These are phyloP conservation scores for Pogonophryne albipinna DNA, from an alignment of 2,797 vertebrate species.

Conservation along the genomic window DNA sequence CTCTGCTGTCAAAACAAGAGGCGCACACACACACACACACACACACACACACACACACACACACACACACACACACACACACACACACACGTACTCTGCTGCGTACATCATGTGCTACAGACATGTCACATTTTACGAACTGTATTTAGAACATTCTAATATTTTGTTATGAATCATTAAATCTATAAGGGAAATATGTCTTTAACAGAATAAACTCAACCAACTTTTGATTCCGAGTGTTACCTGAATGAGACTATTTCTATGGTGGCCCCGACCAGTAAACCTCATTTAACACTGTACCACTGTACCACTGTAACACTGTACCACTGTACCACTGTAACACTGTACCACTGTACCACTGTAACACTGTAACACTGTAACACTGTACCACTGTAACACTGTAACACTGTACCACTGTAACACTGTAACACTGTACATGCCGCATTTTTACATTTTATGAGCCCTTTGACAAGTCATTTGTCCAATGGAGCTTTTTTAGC, in stretches of 20 bases:
- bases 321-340: too few relatives aligned
- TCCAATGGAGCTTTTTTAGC: too few relatives aligned
- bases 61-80: slow-evolving; percentile 8
- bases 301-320: too few relatives aligned
- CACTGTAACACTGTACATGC: too few relatives aligned
- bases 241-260: background rate
- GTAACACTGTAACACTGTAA: background rate
- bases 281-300: background rate
- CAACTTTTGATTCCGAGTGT: background rate
- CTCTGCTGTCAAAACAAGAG: slow-evolving; percentile 47
- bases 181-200: background rate
- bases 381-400: too few relatives aligned
- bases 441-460: too few relatives aligned
- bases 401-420: too few relatives aligned
- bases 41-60: slow-evolving; percentile 2
- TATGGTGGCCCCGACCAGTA: background rate
- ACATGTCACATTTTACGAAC: background rate
- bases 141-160: background rate
- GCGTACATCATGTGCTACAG: background rate
- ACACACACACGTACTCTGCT: background rate
- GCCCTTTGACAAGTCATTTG: too few relatives aligned
- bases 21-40: background rate
- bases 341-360: too few relatives aligned
- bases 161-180: background rate
- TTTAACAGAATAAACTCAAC: background rate